Evolutionary conservation across 2,888 invertebrate species (phyloP), one percentile per base, ranked within the genome.

Genomic region (Limenitis camilla): DNA sequence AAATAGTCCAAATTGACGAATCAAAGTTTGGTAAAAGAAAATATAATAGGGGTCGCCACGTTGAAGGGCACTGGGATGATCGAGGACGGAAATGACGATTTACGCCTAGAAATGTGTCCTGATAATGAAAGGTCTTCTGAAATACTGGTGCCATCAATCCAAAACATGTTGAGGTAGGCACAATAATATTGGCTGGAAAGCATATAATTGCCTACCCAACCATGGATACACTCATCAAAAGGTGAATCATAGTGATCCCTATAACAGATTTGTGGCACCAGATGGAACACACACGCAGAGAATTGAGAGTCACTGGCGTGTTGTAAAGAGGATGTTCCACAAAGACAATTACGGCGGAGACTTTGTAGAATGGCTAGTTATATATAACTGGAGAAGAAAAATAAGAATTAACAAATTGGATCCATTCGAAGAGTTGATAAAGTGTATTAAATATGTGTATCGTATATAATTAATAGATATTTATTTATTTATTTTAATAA

Each of bases 1-100:
- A 63, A 57, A 50, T 61, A 8, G 61, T 61, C 0, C 61, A 65
- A 43, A 56, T 61, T n/a, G 61, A 63, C 55, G 56, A 61, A 31
- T 43, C 41, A 6, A 62, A 61, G 43, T 64, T 61, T 49, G 55
- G 58, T 3, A 60, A 53, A 35, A 52, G 61, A 33, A 61, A 61
- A 58, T 61, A 35, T 36, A 58, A 52, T 33, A 42, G 38, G 40
- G 49, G 46, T n/a, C n/a, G n/a, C n/a, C n/a, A n/a, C n/a, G n/a
- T n/a, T n/a, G n/a, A n/a, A n/a, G n/a, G n/a, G n/a, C n/a, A n/a
- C n/a, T 4, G 30, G 29, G 3, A 41, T 41, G 41, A 41, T 30
- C 6, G 41, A 29, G 30, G 30, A 30, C 7, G 41, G 30, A 6
- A 30, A 10, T 30, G 30, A 41, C 2, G 41, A 41, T n/a, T 6